Evolutionary conservation across 2,797 vertebrate species (phyloP).

Genomic region (Mormyrus proboscirostris): DNA sequence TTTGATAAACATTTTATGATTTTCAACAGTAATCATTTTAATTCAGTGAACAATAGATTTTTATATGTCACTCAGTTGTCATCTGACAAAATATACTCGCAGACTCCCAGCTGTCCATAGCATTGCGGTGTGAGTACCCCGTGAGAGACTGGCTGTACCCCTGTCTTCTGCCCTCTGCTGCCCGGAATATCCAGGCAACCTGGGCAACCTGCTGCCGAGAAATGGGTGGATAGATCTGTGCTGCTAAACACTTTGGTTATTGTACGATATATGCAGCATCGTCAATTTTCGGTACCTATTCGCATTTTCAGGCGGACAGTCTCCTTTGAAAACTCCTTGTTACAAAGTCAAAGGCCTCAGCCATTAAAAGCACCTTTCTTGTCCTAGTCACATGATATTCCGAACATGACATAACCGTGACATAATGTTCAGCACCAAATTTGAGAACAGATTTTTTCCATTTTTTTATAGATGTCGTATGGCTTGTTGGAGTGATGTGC

Average conservation of each 20-base stretch:
- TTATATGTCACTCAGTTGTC: neutral
- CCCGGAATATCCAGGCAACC: neutral
- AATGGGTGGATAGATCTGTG: neutral
- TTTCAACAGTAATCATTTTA: neutral
- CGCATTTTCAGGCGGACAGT: neutral
- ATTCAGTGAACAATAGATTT: neutral
- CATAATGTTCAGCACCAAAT: neutral
- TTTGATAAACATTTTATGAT: neutral
- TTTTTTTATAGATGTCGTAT: neutral
- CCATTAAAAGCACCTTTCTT: no score
- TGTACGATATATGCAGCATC: neutral
- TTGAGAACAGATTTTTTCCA: neutral
- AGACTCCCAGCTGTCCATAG: neutral
- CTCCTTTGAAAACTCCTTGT: neutral
- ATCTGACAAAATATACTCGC: neutral
- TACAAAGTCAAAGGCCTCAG: neutral
- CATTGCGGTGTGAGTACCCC: neutral
- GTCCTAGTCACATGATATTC: no score
- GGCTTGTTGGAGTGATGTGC: no score
- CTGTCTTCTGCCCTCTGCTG: neutral
- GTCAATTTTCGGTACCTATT: neutral
- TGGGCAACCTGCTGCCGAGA: neutral
- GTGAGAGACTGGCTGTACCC: neutral
- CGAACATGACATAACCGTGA: neutral
- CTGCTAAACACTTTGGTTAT: neutral